Evolutionary conservation across 2,888 invertebrate genomes (phyloP).

Genomic region (Stegophylla sp.): DNA sequence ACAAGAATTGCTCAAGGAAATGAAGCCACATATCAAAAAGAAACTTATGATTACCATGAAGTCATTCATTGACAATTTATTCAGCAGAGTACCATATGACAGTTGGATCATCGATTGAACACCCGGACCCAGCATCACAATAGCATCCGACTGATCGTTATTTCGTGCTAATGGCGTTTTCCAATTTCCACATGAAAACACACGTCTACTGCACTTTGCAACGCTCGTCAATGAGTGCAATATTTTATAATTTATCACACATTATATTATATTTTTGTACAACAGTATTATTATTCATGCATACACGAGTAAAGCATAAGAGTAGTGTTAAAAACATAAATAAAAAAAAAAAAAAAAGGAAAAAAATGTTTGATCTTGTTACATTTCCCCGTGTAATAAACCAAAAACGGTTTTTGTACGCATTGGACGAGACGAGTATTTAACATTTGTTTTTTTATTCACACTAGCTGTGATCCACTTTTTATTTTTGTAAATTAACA

Average conservation of each 20-base stretch:
- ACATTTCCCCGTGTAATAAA: slow-evolving; percentile 14
- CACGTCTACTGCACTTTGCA: background rate
- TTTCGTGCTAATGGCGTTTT: slow-evolving; percentile 15
- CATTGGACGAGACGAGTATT: slow-evolving; percentile 12
- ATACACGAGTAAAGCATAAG: background rate
- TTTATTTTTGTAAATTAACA: slow-evolving; percentile 14
- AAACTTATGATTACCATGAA: slow-evolving; percentile 79
- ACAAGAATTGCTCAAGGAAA: slow-evolving; percentile 82
- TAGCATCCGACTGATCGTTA: slow-evolving; percentile 27
- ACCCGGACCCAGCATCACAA: background rate
- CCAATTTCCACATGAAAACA: slow-evolving; percentile 8
- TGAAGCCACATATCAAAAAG: slow-evolving; percentile 82
- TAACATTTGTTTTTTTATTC: background rate
- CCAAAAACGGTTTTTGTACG: background rate
- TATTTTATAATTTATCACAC: slow-evolving; percentile 24
- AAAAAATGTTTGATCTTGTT: slow-evolving; percentile 24
- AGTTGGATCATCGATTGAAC: slow-evolving; percentile 72
- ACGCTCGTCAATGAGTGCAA: slow-evolving; percentile 17
- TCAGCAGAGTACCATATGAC: slow-evolving; percentile 79
- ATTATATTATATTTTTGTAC: slow-evolving; percentile 5
- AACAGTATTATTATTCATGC: slow-evolving; percentile 8
- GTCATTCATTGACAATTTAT: slow-evolving; percentile 77
- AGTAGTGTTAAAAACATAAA: background rate
- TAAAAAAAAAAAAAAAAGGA: background rate
- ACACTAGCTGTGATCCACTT: slow-evolving; percentile 3